A percentile compares a stretch with the other conserved stretches of the same genome.
Conservation (phyloP, 2,797 vertebrate genomes). For the Rachycentron canadum region DNA sequence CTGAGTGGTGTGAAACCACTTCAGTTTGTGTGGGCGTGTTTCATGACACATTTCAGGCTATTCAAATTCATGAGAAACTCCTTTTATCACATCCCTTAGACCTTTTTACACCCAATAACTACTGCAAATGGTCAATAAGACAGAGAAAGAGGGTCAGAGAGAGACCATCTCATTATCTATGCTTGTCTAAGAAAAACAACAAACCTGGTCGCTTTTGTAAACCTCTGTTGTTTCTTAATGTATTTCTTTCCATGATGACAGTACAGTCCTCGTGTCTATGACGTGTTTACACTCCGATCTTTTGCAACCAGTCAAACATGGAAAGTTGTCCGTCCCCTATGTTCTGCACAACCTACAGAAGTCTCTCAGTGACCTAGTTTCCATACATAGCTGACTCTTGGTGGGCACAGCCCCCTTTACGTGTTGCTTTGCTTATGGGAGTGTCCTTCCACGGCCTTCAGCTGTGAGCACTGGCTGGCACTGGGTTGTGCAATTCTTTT, state of each 20-base stretch:
- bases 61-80: constrained; percentile 21
- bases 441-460: constrained; percentile 56
- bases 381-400: constrained; percentile 74
- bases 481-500: constrained; percentile 61
- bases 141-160: neutral
- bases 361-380: constrained; percentile 76
- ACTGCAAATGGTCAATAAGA: neutral
- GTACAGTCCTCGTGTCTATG: constrained; percentile 3
- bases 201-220: neutral
- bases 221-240: neutral
- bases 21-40: constrained; percentile 35
- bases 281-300: constrained; percentile 22
- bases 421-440: constrained; percentile 50
- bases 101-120: constrained; percentile 3
- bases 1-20: constrained; percentile 40
- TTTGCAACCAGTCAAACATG: constrained; percentile 47
- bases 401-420: constrained; percentile 51
- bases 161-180: neutral
- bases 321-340: constrained; percentile 38
- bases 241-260: neutral
- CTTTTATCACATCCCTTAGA: neutral
- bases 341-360: constrained; percentile 50
- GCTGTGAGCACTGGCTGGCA: constrained; percentile 32
- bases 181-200: neutral
- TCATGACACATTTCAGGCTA: constrained; percentile 9